Conservation (phyloP, 2,888 invertebrate genomes). For the Sinodicranocentrus sp. region DNA sequence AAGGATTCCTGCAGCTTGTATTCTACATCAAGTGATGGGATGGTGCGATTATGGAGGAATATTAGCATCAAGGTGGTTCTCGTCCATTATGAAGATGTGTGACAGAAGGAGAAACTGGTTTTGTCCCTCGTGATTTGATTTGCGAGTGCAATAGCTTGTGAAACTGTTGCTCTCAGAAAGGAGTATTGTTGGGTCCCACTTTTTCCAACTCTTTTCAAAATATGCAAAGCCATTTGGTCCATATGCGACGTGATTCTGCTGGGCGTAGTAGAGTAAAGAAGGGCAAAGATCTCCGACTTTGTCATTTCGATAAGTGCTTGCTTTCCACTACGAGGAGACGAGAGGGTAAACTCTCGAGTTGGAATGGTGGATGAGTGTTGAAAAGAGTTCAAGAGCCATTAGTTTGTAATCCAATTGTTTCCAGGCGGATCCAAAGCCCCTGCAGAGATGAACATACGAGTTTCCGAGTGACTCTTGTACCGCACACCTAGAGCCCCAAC, state of each 20-base stretch:
- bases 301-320: constrained; percentile 45
- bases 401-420: constrained; percentile 76
- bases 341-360: constrained; percentile 1
- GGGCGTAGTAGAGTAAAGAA: background rate
- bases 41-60: too few species aligned
- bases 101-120: constrained; percentile 64
- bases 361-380: constrained; percentile 68
- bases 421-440: constrained; percentile 74
- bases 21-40: too few species aligned
- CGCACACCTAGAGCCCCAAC: constrained; percentile 70
- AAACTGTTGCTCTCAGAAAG: constrained; percentile 35
- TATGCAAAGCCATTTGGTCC: background rate
- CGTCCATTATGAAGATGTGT: too few species aligned
- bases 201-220: too few species aligned
- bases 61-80: too few species aligned
- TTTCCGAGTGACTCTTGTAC: constrained; percentile 69
- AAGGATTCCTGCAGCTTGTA: too few species aligned
- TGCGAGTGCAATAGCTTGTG: constrained; percentile 49
- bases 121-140: constrained; percentile 56
- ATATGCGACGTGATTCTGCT: background rate
- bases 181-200: too few species aligned
- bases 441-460: constrained; percentile 76
- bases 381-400: constrained; percentile 74
- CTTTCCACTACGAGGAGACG: background rate
- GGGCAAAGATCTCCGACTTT: constrained; percentile 55